Conservation (phyloP, 2,797 vertebrate genomes). For the Jordanella pulchra region DNA sequence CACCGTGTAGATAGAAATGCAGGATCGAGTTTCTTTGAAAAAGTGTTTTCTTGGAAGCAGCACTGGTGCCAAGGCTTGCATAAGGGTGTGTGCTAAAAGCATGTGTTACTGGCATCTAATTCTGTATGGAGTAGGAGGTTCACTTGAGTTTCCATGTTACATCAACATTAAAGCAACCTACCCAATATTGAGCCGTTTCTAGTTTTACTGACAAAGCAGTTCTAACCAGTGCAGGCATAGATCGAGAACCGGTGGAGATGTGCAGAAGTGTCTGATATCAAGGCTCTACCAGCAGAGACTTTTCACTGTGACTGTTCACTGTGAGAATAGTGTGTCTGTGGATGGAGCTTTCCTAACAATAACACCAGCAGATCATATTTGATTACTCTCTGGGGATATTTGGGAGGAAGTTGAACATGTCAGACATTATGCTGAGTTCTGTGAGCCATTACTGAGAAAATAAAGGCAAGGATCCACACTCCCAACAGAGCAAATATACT, state of each 20-base stretch:
- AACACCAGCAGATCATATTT: not conserved
- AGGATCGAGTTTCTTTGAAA: slow-evolving; percentile 52
- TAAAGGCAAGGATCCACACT: no score
- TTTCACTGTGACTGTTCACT: not conserved
- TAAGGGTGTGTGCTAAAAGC: slow-evolving; percentile 25
- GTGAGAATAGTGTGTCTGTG: not conserved
- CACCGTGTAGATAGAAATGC: slow-evolving; percentile 45
- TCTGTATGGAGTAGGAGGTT: slow-evolving; percentile 26
- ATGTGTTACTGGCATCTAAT: slow-evolving; percentile 35
- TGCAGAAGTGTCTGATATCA: not conserved
- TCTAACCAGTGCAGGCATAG: not conserved
- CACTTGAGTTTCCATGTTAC: slow-evolving; percentile 18
- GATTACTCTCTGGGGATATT: not conserved
- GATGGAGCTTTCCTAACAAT: not conserved
- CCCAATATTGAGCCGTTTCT: not conserved
- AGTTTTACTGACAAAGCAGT: not conserved
- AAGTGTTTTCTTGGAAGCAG: slow-evolving; percentile 33
- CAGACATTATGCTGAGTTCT: not conserved
- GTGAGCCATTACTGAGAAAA: not conserved
- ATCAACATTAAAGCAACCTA: slow-evolving; percentile 9
- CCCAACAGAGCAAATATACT: no score
- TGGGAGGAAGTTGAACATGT: not conserved
- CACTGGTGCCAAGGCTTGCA: slow-evolving; percentile 24
- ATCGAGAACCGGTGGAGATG: not conserved
- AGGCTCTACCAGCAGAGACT: not conserved